Percentiles rank a stretch among this genome's conserved stretches.
Conservation (phyloP, 2,888 invertebrate species). For the Sesia bembeciformis region DNA sequence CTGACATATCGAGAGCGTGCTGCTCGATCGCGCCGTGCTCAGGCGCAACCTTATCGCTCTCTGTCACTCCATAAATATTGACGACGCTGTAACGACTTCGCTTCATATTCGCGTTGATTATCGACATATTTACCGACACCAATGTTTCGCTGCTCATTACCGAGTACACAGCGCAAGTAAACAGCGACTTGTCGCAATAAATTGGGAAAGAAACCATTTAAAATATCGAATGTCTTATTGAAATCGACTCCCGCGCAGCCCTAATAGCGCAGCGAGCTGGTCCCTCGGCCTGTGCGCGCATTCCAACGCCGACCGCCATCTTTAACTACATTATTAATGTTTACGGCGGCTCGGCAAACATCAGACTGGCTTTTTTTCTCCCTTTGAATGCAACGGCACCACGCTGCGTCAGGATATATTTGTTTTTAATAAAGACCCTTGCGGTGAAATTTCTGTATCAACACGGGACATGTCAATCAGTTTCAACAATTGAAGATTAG, state of each 20-base stretch:
- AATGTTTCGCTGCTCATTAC: too few relatives aligned
- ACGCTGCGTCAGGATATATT: conserved; percentile 43
- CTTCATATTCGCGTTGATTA: too few relatives aligned
- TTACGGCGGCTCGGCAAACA: conserved; percentile 48
- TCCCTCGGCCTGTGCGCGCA: conserved; percentile 38
- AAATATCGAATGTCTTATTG: too few relatives aligned
- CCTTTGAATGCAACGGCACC: conserved; percentile 25
- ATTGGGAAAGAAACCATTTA: too few relatives aligned
- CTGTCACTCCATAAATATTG: too few relatives aligned
- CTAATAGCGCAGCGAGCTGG: conserved; percentile 25
- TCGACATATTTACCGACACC: too few relatives aligned
- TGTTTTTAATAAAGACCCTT: conserved; percentile 57
- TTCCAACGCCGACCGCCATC: conserved; percentile 60
- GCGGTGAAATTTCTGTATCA: conserved; percentile 28
- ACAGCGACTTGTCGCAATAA: too few relatives aligned
- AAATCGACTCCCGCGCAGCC: conserved; percentile 25
- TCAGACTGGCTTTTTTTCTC: conserved; percentile 37
- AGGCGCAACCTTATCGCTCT: background rate
- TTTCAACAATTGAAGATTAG: background rate
- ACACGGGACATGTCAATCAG: conserved; percentile 4
- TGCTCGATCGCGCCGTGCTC: conserved; percentile 6
- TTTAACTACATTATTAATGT: conserved; percentile 72
- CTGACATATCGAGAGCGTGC: conserved; percentile 15
- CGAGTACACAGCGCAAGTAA: too few relatives aligned
- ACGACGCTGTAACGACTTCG: too few relatives aligned